Conservation (phyloP, 2,113 vertebrate species). For the Poeciliopsis turrubarensis region DNA sequence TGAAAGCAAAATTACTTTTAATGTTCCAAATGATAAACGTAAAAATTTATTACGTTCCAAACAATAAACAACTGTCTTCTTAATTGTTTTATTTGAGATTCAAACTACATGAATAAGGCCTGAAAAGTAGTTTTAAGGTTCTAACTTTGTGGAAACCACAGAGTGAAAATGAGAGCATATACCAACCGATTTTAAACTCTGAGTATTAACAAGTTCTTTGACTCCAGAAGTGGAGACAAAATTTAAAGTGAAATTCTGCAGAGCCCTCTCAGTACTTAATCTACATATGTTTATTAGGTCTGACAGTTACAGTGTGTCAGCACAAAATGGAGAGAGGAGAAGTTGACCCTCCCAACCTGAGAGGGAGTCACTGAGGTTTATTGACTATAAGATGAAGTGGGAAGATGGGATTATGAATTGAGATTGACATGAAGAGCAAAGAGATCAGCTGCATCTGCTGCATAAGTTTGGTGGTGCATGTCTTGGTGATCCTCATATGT, state of each 20-base stretch:
- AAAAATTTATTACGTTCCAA: neutral
- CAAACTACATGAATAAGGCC: neutral
- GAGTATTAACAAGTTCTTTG: too few species aligned
- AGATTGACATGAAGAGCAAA: conserved; percentile 6
- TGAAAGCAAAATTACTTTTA: conserved; percentile 20
- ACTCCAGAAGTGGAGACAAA: too few species aligned
- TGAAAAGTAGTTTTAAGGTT: neutral
- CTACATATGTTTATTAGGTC: neutral
- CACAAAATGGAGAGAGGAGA: too few species aligned
- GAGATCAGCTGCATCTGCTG: neutral
- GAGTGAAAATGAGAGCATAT: too few species aligned
- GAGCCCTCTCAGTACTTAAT: too few species aligned
- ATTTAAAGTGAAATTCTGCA: too few species aligned
- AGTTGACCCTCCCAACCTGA: neutral
- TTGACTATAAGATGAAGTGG: neutral
- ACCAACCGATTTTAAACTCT: too few species aligned
- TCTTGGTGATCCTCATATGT: neutral
- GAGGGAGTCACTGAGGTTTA: neutral
- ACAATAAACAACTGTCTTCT: conserved; percentile 13
- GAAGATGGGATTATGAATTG: conserved; percentile 9
- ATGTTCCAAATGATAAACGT: conserved; percentile 1
- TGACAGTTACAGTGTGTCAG: neutral
- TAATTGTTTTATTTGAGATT: conserved; percentile 36
- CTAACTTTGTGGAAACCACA: neutral
- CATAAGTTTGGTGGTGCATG: neutral